Evolutionary conservation across 1,140 invertebrate genomes (phyloP).

Genomic region (Idris sp.): DNA sequence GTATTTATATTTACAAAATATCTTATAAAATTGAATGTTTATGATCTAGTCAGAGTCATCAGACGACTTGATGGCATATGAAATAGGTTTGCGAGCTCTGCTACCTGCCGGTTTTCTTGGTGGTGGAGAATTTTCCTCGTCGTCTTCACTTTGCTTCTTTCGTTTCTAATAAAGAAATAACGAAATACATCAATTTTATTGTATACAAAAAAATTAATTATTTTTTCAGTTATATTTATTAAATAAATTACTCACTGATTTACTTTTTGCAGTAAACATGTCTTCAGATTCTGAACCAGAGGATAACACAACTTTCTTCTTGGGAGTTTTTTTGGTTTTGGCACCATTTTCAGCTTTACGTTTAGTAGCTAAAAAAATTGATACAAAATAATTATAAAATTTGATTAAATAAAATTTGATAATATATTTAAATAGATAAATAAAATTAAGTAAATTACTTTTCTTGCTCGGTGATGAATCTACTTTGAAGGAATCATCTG

Average conservation of each 20-base stretch:
- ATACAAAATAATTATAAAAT: not conserved
- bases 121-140: conserved; percentile 39
- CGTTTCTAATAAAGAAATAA: conserved; percentile 34
- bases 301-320: conserved; percentile 31
- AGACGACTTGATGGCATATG: conserved; percentile 38
- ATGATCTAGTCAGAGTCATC: conserved; percentile 33
- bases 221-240: conserved; percentile 1
- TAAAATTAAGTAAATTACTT: too few species aligned
- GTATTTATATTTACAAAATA: conserved; percentile 48
- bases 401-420: not conserved
- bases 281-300: conserved; percentile 51
- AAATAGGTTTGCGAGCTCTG: conserved; percentile 44
- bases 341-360: conserved; percentile 73
- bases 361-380: conserved; percentile 15
- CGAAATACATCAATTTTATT: too few species aligned
- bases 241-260: conserved; percentile 11
- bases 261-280: conserved; percentile 26
- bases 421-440: not conserved
- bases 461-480: conserved; percentile 63
- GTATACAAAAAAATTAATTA: not conserved
- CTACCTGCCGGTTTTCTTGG: conserved; percentile 17
- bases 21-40: conserved; percentile 42
- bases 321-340: conserved; percentile 27
- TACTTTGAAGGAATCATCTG: conserved; percentile 65
- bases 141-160: conserved; percentile 43